Base-by-base conservation (phyloP, 2,113 vertebrate genomes). In the Chaetura pelagica region DNA sequence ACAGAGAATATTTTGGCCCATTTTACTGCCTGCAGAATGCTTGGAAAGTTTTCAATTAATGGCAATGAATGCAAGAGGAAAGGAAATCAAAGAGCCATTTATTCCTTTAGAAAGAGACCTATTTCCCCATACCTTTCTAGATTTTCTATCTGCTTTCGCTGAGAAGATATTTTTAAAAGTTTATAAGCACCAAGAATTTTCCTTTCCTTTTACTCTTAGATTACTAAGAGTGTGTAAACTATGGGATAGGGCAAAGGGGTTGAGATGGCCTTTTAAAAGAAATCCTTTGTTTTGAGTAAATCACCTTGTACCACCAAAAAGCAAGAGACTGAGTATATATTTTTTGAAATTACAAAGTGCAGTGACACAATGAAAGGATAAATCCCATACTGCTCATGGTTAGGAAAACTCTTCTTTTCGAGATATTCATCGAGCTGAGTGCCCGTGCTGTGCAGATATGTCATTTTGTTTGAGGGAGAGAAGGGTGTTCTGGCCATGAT, bases 21-120 rank as follows among this genome's bases (percentile, higher is more conserved):
- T 95, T 90, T 94, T 97, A 86, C 67, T 95, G 95, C 81, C 76
- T 93, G 29, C 66, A 90, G 94, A 96, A 96, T 61, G 55, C 80
- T 87, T 94, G 78, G 69, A 82, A 97, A 96, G 62, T 97, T 98
- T 98, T 86, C 96, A 93, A 97, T 95, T 95, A 98, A 95, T 95
- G 93, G 76, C 21, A 40, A 90, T 16, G 42, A 96, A 96, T 96
- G 86, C 78, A 94, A 95, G 86, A 94, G 84, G 91, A 94, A 97
- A 93, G 38, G 58, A 96, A 96, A 96, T 97, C 93, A 95, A 89
- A 94, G 93, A 94, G 66, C 68, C 62, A 77, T 92, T 95, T 97
- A 93, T 94, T 97, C 63, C 83, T 34, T 81, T 52, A 92, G 84
- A 97, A 93, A 61, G 34, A 91, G 74, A 55, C 66, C 34, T 63